Base-by-base conservation (phyloP, 2,888 invertebrate genomes). In the Xestobium rufovillosum region DNA sequence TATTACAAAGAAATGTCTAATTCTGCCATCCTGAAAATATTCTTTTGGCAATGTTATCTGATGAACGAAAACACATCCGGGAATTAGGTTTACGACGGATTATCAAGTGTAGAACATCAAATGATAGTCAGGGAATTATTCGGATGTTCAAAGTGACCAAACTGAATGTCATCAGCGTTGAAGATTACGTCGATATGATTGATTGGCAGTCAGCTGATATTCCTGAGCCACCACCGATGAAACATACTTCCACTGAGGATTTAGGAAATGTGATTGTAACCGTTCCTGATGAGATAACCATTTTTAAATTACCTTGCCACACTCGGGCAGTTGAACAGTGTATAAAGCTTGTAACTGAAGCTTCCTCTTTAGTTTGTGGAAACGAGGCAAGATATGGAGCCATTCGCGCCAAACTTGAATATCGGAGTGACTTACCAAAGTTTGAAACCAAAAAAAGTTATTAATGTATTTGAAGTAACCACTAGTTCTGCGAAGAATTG, bases 11-110 rank as follows among this genome's bases (percentile, higher is more conserved):
- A n/a, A n/a, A n/a, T n/a, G n/a, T n/a, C n/a, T n/a, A n/a, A n/a
- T n/a, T n/a, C n/a, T n/a, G n/a, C n/a, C 14, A 30, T 13, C 31
- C 4, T 13, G 31, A 30, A 30, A 30, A 30, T 30, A 8, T 30
- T 4, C 31, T 30, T 8, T 14, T 30, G 10, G 31, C 31, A 30
- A 30, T 30, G 31, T 9, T 30, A 13, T 9, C 14, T 4, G 31
- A 30, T 11, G 4, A 4, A 15, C 31, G 31, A 4, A 14, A 10
- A 13, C 14, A 30, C 31, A 30, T 30, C 31, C 14, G 14, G 11
- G 31, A 30, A 4, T 16, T 30, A 15, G 14, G 31, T 4, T 4
- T 30, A 9, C 4, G 31, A 16, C 9, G 11, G 16, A 4, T 30
- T 13, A 8, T 14, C 15, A 13, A 4, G 9, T 4, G 15, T 15